phyloP scores from a whole-genome alignment of 2,113 vertebrate species.

The Ptychochromis oligacanthus region DNA sequence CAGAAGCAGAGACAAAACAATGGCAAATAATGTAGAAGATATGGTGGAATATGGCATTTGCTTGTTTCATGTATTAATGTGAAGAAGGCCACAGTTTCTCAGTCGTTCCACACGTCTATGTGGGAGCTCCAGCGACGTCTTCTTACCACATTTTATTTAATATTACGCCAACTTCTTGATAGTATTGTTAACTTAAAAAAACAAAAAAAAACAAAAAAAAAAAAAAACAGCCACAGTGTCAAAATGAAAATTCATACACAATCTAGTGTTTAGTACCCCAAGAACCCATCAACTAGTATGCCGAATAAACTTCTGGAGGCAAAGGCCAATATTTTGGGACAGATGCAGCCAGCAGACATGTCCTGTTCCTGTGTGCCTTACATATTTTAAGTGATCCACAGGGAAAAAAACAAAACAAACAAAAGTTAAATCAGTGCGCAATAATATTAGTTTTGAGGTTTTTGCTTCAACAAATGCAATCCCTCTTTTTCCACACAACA shows the following conservation, averaged over 20 bases:
- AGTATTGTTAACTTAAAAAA: not conserved
- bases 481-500: not conserved
- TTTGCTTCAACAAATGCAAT: not conserved
- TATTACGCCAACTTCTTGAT: not conserved
- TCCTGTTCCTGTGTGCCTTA: not conserved
- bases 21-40: no score
- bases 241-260: no score
- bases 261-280: no score
- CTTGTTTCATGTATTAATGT: no score
- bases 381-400: not conserved
- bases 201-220: not conserved
- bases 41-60: no score
- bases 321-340: no score
- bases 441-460: not conserved
- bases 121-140: no score
- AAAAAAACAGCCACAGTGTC: not conserved
- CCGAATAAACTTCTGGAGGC: not conserved
- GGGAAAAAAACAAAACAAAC: not conserved
- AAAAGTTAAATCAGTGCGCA: no score
- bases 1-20: no score
- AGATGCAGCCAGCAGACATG: not conserved
- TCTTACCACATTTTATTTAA: not conserved
- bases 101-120: no score
- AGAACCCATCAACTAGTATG: not conserved
- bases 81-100: no score